phyloP scores from a whole-genome alignment of 2,888 invertebrate species.

The Eueremaeus valkanovi region DNA sequence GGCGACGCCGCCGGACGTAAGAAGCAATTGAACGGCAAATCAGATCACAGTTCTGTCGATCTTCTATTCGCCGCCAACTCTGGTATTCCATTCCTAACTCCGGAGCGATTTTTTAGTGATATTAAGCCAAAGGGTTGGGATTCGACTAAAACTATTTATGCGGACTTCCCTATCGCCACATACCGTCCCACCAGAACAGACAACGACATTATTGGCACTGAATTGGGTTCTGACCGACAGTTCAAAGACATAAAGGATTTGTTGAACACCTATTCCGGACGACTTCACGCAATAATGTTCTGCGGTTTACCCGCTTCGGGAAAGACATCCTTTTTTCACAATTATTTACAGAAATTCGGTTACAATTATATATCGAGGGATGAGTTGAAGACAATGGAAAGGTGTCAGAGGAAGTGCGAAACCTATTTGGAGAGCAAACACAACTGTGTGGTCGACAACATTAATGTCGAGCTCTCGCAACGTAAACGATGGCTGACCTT shows the following conservation, averaged over 20 bases:
- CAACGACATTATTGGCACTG: not conserved
- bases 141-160: not conserved
- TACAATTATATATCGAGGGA: slow-evolving; percentile 37
- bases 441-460: slow-evolving; percentile 40
- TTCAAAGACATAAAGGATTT: slow-evolving; percentile 15
- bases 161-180: not conserved
- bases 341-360: slow-evolving; percentile 15
- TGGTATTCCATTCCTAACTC: slow-evolving; percentile 38
- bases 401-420: slow-evolving; percentile 28
- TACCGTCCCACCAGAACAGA: not conserved
- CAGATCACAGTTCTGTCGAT: slow-evolving; percentile 42
- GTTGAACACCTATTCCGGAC: not conserved
- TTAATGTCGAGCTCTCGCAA: slow-evolving; percentile 14
- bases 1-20: slow-evolving; percentile 43
- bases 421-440: not conserved
- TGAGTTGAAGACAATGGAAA: slow-evolving; percentile 36
- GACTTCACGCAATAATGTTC: slow-evolving; percentile 36
- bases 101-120: slow-evolving; percentile 39
- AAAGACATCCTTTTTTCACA: slow-evolving; percentile 36
- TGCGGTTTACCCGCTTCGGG: slow-evolving; percentile 40
- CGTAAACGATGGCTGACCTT: slow-evolving; percentile 34
- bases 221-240: not conserved
- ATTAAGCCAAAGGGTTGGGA: not conserved
- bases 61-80: slow-evolving; percentile 40
- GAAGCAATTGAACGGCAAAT: slow-evolving; percentile 34